phyloP scores from a whole-genome alignment of 2,113 vertebrate genomes.

The Channa maculata region DNA sequence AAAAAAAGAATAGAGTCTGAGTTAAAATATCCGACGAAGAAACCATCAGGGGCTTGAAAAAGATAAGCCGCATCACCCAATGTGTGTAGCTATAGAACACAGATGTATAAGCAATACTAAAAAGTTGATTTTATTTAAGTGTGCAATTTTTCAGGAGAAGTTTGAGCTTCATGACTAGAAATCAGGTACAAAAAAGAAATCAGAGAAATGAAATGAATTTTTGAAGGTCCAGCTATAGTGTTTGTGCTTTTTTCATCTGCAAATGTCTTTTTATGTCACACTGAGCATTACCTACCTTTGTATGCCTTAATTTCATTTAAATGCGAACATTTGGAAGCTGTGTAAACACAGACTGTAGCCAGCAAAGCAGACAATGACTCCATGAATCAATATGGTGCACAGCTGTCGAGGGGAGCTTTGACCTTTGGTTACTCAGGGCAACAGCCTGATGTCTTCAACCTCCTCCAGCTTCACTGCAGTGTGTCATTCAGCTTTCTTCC shows the following conservation, averaged over 20 bases:
- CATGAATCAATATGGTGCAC: constrained; percentile 51
- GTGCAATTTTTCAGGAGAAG: no score
- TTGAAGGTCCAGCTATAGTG: no score
- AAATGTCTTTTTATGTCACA: not conserved
- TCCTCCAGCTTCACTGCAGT: constrained; percentile 32
- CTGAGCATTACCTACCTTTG: not conserved
- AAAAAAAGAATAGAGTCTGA: no score
- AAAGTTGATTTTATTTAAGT: no score
- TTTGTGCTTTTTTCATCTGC: not conserved
- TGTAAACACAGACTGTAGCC: constrained; percentile 26
- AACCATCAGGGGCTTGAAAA: no score
- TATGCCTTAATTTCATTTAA: constrained; percentile 31
- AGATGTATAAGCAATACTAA: no score
- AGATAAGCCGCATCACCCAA: no score
- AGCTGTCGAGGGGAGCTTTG: constrained; percentile 54
- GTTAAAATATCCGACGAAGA: no score
- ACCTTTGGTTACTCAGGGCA: constrained; percentile 71
- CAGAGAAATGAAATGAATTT: no score
- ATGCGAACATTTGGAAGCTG: constrained; percentile 27
- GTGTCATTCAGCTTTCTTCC: constrained; percentile 33
- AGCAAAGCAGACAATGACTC: constrained; percentile 35
- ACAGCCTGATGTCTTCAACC: constrained; percentile 40
- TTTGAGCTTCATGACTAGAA: no score
- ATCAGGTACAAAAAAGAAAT: no score
- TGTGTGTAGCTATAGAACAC: no score